Base-by-base conservation (phyloP, 2,888 invertebrate genomes). In the Phragmatobia fuliginosa region DNA sequence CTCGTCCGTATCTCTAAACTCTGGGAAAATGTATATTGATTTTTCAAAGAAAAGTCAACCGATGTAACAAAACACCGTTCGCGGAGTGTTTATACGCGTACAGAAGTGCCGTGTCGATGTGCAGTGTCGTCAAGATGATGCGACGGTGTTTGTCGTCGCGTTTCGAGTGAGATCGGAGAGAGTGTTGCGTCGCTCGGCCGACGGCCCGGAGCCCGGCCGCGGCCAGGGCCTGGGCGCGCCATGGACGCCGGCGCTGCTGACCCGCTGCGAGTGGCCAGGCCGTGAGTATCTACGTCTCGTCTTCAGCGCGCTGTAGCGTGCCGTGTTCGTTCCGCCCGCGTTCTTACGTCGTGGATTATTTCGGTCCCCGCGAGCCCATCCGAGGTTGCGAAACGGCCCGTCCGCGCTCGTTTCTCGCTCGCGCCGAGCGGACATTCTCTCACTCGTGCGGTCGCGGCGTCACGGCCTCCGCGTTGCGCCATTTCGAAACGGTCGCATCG, bases 1-100 rank as follows among this genome's bases (percentile, higher is more conserved):
- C 95, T 95, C 95, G 95, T 94, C 93, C 93, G 92, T 94, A 92
- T 92, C 89, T 92, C 93, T 88, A 91, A 92, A 94, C 94, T 93
- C 93, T 92, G 93, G 93, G 94, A 95, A 95, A 95, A 95, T 95
- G 95, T 95, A 94, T 95, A 95, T 95, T 95, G 95, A 95, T 95
- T 95, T 95, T 95, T 95, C 95, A 95, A 94, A 95, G 95, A 95
- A 95, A 95, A 95, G 94, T 95, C 94, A 93, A 93, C 94, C 92
- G 89, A 95, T 94, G 95, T 95, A 95, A 95, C 94, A 94, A 95
- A 95, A 95, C 95, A 95, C 92, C 91, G 90, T 92, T 90, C 93
- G 94, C 92, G 94, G 89, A 94, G 94, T 95, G 95, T 95, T 94
- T 95, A 94, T 94, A 93, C 93, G 94, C 88, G 93, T 90, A 87